These are phyloP conservation scores for Eremophila alpestris DNA, from an alignment of 2,797 vertebrate genomes.

Conservation along the genomic window DNA sequence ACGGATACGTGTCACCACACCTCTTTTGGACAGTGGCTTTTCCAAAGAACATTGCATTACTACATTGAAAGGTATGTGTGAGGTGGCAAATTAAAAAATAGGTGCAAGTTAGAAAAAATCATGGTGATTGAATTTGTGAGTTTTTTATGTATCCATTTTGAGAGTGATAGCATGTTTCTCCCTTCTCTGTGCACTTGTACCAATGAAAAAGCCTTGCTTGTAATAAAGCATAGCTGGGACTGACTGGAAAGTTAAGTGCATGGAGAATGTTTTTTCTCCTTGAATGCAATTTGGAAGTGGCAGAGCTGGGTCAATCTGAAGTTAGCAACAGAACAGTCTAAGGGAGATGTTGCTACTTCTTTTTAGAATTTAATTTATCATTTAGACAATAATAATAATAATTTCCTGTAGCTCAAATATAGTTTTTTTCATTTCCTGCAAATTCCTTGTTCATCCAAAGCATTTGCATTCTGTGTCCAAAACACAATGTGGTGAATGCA, in stretches of 20 bases:
- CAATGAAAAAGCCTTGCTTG: neutral
- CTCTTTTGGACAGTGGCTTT: slow-evolving; percentile 29
- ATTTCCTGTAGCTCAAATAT: neutral
- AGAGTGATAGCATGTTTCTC: neutral
- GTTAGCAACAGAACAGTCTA: neutral
- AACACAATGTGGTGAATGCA: neutral
- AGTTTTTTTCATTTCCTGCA: neutral
- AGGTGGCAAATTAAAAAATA: neutral
- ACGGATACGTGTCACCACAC: slow-evolving; percentile 52
- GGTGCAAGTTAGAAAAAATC: neutral
- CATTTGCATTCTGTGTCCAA: neutral
- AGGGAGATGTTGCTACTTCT: neutral
- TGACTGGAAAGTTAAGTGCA: neutral
- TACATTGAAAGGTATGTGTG: slow-evolving; percentile 74
- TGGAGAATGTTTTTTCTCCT: neutral
- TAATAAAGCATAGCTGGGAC: neutral
- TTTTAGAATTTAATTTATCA: neutral
- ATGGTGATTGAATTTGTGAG: neutral
- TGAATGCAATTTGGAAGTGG: neutral
- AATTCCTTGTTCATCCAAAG: neutral
- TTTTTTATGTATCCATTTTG: neutral
- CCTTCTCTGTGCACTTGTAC: neutral
- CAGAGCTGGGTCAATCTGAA: neutral
- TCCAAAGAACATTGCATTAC: slow-evolving; percentile 69
- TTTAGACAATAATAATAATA: neutral